Conservation (phyloP, 1,140 invertebrate genomes). For the Aphelinus certus region DNA sequence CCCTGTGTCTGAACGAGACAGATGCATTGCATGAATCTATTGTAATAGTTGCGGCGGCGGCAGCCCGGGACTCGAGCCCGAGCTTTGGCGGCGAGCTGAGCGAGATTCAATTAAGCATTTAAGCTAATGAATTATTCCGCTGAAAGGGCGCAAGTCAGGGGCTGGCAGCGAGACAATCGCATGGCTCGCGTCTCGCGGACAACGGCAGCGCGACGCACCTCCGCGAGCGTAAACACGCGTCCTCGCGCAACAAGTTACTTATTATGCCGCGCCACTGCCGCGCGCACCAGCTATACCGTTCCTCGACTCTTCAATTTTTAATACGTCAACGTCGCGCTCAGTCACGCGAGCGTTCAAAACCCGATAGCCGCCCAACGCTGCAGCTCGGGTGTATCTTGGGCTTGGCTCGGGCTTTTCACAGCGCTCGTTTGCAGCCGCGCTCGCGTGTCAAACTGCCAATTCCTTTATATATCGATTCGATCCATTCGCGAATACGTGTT, state of each 20-base stretch:
- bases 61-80: not conserved
- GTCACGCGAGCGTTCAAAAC: not conserved
- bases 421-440: not conserved
- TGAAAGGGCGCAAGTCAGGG: not conserved
- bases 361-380: not conserved
- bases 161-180: conserved; percentile 1
- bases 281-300: not conserved
- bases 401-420: conserved; percentile 9
- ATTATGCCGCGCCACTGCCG: not conserved
- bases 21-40: not conserved
- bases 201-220: too few relatives aligned
- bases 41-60: not conserved
- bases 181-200: not conserved
- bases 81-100: too few relatives aligned
- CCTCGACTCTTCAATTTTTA: not conserved
- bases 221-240: not conserved
- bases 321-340: not conserved
- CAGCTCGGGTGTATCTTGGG: conserved; percentile 3
- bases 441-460: conserved; percentile 24
- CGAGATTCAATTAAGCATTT: conserved; percentile 11
- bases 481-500: not conserved
- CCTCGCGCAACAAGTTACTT: conserved; percentile 13
- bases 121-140: conserved; percentile 14
- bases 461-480: conserved; percentile 16
- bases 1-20: too few relatives aligned